Evolutionary conservation across 2,113 vertebrate genomes (phyloP), one percentile per base, ranked within the genome.

Genomic region (Talpa occidentalis): DNA sequence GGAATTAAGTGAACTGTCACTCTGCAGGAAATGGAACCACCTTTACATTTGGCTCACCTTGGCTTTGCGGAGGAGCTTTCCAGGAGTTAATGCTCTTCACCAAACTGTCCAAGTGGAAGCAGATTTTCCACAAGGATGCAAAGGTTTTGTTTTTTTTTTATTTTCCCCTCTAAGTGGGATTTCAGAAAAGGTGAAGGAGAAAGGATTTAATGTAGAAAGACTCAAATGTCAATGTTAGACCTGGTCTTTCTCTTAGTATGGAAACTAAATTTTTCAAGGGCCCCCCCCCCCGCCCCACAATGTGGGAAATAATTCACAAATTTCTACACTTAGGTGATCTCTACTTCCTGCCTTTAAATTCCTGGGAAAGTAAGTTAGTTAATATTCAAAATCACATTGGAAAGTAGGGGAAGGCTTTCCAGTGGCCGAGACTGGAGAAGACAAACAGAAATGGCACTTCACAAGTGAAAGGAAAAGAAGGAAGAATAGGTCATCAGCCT

Each of bases 1-100:
- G 60, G 74, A 84, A 96, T 94, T 84, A 93, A 93, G 84, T 37
- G 78, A 96, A 83, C 79, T 84, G 83, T 87, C 89, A 88, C 67
- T 91, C 82, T 35, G 44, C 28, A 47, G 59, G 37, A 91, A 95
- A 86, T 35, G 60, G 81, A 95, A 84, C 26, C 49, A 60, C 21
- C 83, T 79, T 82, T n/a, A 91, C 82, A 30, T 86, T 81, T 85
- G 86, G 78, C 83, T 93, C 87, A 80, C 83, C 86, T 95, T 86
- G 91, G 82, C 72, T 32, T 6, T 64, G 49, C n/a, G 30, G 14
- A 78, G 56, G 28, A 73, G 49, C 60, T 91, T 88, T 79, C 93
- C 54, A 88, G 89, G 83, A 95, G 49, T 66, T 66, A 9, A 40
- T 2, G 0, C 21, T 82, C n/a, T n/a, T 67, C 0, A 1, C 30